phyloP scores from a whole-genome alignment of 1,140 invertebrate species.

The Tribolium madens region DNA sequence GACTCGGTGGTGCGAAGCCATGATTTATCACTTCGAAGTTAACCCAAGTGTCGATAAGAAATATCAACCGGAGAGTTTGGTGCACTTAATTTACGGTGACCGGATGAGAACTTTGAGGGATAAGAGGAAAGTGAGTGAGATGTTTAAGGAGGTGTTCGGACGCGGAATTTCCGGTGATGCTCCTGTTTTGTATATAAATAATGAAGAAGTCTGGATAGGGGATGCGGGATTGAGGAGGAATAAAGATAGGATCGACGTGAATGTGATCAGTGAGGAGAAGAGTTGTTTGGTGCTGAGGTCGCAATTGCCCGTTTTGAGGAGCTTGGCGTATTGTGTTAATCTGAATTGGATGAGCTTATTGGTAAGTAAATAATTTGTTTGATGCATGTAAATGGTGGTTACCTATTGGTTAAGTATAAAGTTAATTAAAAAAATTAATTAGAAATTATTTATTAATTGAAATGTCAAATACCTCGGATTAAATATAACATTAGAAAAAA shows the following conservation, averaged over 20 bases:
- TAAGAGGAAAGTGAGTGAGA: slow-evolving; percentile 73
- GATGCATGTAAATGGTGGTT: too few species aligned
- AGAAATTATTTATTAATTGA: too few species aligned
- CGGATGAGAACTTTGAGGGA: slow-evolving; percentile 83
- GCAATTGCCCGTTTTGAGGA: slow-evolving; percentile 77
- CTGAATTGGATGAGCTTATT: slow-evolving; percentile 94
- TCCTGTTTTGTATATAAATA: slow-evolving; percentile 69
- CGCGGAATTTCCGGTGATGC: slow-evolving; percentile 67
- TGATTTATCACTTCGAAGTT: slow-evolving; percentile 58
- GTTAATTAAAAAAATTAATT: too few species aligned
- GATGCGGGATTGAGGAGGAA: slow-evolving; percentile 69
- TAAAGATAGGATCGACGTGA: slow-evolving; percentile 64
- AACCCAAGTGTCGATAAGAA: slow-evolving; percentile 30
- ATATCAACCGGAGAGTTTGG: slow-evolving; percentile 60
- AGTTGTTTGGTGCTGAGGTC: slow-evolving; percentile 75
- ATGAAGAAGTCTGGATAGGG: slow-evolving; percentile 71
- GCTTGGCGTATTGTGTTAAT: slow-evolving; percentile 84
- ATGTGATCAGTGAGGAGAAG: slow-evolving; percentile 64
- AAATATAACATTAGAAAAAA: too few species aligned
- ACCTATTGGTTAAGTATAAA: too few species aligned
- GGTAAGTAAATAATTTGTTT: slow-evolving; percentile 69
- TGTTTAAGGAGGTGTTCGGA: slow-evolving; percentile 74
- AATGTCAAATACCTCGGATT: too few species aligned
- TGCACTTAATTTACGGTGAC: slow-evolving; percentile 83
- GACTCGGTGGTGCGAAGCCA: slow-evolving; percentile 89